A percentile compares a stretch with the other conserved stretches of the same genome.
phyloP scores from a whole-genome alignment of 2,113 vertebrate genomes.

The Vulpes lagopus region DNA sequence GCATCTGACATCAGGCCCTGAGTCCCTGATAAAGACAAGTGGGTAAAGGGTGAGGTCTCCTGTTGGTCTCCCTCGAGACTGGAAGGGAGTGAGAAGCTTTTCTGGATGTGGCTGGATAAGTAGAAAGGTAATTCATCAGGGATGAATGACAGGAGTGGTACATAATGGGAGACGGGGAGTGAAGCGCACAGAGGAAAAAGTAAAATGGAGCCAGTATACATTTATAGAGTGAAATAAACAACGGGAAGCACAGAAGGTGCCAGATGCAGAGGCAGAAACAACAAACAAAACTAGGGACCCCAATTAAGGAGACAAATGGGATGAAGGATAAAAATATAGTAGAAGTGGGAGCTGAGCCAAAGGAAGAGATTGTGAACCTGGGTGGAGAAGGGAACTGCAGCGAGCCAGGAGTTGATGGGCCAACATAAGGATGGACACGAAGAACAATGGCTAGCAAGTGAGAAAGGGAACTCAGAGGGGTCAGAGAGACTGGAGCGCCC shows the following conservation, averaged over 20 bases:
- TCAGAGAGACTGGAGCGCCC: background rate
- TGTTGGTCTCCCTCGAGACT: background rate
- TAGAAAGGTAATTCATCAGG: background rate
- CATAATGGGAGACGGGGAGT: background rate
- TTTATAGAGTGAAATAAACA: slow-evolving; percentile 53
- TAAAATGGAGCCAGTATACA: background rate
- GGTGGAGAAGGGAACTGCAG: background rate
- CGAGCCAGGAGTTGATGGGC: background rate
- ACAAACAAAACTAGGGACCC: slow-evolving; percentile 61
- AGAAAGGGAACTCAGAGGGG: background rate
- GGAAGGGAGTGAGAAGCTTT: background rate
- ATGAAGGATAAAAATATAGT: slow-evolving; percentile 68
- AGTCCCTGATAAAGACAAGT: background rate
- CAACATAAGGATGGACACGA: background rate
- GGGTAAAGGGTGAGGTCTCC: background rate
- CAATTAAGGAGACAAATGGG: slow-evolving; percentile 64
- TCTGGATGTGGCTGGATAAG: background rate
- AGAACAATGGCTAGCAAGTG: background rate
- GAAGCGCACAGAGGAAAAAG: background rate
- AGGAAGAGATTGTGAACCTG: background rate
- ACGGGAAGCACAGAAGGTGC: slow-evolving; percentile 63
- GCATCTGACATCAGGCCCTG: background rate
- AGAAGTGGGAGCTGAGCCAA: slow-evolving; percentile 52
- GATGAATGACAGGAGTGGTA: background rate
- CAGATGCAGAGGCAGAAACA: slow-evolving; percentile 69